Conservation (phyloP, 2,113 vertebrate genomes). For the Steatornis caripensis region DNA sequence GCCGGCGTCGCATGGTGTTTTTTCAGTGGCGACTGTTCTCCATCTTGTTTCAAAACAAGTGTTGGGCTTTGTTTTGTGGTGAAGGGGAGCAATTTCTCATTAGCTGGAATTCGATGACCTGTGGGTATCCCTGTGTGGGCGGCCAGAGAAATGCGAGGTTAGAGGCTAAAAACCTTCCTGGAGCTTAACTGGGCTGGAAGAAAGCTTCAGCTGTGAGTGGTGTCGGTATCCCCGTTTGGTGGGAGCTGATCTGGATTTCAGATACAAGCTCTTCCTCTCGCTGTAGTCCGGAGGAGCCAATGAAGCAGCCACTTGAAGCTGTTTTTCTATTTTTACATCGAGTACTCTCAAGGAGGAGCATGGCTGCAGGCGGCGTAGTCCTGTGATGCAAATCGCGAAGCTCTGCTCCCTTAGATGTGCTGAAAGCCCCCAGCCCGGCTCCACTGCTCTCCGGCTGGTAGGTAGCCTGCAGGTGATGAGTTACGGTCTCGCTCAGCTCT, state of each 20-base stretch:
- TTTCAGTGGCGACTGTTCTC: not conserved
- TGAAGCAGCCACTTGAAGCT: not conserved
- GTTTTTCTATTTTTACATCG: not conserved
- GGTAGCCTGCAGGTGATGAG: not conserved
- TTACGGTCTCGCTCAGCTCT: not conserved
- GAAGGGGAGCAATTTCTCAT: not conserved
- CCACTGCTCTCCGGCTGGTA: accelerated
- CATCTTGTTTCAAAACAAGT: not conserved
- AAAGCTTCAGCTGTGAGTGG: not conserved
- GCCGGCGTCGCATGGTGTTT: accelerated
- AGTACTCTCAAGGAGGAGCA: not conserved
- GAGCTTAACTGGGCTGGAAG: not conserved
- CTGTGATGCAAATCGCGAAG: not conserved
- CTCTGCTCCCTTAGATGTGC: not conserved
- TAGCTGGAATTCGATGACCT: not conserved
- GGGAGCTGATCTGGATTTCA: not conserved
- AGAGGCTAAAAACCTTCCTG: not conserved
- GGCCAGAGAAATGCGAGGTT: not conserved
- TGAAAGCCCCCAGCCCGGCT: not conserved
- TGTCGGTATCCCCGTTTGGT: not conserved
- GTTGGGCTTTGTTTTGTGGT: not conserved
- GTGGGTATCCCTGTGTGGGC: accelerated
- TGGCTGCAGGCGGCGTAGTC: accelerated
- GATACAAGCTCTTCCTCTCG: not conserved
- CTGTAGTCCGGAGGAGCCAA: not conserved